These are phyloP conservation scores for Drosophila teissieri DNA, from an alignment of 1,140 invertebrate species.

Conservation along the genomic window DNA sequence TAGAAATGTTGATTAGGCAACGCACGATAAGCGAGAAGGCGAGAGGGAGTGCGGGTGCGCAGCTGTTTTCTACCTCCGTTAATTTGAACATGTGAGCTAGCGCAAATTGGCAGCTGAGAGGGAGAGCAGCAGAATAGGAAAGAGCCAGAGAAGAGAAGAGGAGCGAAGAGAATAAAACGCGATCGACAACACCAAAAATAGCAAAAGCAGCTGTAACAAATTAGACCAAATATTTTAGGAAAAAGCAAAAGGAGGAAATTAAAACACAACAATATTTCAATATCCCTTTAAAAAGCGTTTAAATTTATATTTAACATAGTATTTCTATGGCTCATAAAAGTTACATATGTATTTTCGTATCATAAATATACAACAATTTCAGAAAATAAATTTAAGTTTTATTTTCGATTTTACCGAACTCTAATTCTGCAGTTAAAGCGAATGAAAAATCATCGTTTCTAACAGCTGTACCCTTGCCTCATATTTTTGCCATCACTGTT, in stretches of 20 bases:
- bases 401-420: no score
- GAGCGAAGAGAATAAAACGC: slow-evolving; percentile 2
- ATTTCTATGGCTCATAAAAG: no score
- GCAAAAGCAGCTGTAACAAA: slow-evolving; percentile 39
- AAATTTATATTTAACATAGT: no score
- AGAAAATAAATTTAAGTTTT: no score
- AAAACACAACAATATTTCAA: not conserved
- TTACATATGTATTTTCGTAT: no score
- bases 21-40: slow-evolving; percentile 50
- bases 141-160: not conserved
- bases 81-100: slow-evolving; percentile 46
- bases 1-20: slow-evolving; percentile 70
- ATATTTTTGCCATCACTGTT: slow-evolving; percentile 58
- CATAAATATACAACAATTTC: no score
- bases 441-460: not conserved
- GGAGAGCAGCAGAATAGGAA: slow-evolving; percentile 6
- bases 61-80: slow-evolving; percentile 57
- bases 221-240: slow-evolving; percentile 14
- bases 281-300: no score
- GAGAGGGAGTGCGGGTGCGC: slow-evolving; percentile 27
- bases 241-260: not conserved
- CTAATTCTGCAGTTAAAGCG: no score
- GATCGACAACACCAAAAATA: slow-evolving; percentile 33
- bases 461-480: slow-evolving; percentile 16
- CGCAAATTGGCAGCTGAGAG: slow-evolving; percentile 20